These are phyloP conservation scores for Tetraneura akinire DNA, from an alignment of 1,140 invertebrate species.

Conservation along the genomic window DNA sequence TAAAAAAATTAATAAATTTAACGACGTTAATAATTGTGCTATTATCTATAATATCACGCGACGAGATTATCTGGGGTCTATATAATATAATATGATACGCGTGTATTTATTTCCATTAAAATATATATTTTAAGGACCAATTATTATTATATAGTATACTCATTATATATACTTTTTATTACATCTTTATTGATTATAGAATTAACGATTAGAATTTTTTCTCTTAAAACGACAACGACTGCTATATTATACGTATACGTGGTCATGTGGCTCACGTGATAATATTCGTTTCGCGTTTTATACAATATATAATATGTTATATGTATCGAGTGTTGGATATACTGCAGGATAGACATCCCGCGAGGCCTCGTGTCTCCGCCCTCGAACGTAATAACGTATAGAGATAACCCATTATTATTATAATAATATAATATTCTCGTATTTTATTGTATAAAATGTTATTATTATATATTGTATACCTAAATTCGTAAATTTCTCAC, in stretches of 20 bases:
- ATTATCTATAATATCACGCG: no score
- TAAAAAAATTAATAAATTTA: no score
- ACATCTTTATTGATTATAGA: not conserved
- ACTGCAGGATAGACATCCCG: not conserved
- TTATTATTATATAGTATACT: not conserved
- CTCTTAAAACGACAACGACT: no score
- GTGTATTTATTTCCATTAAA: no score
- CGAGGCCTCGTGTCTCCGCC: not conserved
- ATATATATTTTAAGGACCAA: not conserved
- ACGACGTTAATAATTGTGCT: no score
- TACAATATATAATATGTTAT: no score
- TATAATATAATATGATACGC: no score
- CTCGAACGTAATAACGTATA: no score
- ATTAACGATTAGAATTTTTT: not conserved
- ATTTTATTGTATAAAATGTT: not conserved
- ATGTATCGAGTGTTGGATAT: not conserved
- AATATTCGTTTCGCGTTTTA: not conserved
- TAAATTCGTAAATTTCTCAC: no score
- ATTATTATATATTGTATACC: not conserved
- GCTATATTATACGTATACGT: no score
- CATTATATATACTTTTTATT: not conserved
- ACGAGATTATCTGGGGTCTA: no score
- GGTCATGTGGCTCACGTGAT: not conserved
- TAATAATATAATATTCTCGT: not conserved
- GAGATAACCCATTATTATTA: conserved; percentile 3